Percentiles rank a stretch among this genome's conserved stretches.
These are phyloP conservation scores for Plecturocebus donacophilus DNA, from an alignment of 2,113 vertebrate species.

Conservation along the genomic window DNA sequence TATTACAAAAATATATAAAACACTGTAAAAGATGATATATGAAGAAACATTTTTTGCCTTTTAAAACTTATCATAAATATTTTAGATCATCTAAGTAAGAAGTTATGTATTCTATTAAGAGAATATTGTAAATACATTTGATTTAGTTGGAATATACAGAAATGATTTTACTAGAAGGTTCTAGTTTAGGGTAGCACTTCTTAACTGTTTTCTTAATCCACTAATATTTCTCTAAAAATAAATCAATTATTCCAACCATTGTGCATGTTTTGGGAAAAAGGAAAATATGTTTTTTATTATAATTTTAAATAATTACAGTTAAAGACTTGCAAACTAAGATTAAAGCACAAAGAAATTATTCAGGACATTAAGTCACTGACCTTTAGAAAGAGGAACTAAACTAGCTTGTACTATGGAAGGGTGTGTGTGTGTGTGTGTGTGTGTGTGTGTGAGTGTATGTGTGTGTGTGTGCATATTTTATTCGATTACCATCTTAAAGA, in stretches of 20 bases:
- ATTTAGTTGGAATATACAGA: not conserved
- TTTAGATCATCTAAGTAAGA: not conserved
- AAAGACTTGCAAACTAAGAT: not conserved
- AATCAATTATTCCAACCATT: not conserved
- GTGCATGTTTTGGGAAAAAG: not conserved
- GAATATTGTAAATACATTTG: not conserved
- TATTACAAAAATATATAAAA: not conserved
- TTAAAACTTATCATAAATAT: not conserved
- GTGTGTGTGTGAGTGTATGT: too few relatives aligned
- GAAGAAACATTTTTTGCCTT: not conserved
- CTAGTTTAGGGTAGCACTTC: not conserved
- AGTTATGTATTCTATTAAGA: not conserved
- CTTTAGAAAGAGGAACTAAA: not conserved
- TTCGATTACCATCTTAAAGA: not conserved
- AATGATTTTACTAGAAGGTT: not conserved
- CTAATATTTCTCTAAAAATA: not conserved
- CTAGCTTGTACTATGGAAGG: not conserved
- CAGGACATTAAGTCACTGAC: not conserved
- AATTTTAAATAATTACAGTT: not conserved
- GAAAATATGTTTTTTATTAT: not conserved
- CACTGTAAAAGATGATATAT: not conserved
- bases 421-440: not conserved
- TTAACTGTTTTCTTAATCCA: not conserved
- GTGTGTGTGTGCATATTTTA: not conserved
- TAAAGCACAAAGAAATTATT: not conserved